Base-by-base conservation (phyloP, 2,888 invertebrate species). In the Acutogordius australiensis region DNA sequence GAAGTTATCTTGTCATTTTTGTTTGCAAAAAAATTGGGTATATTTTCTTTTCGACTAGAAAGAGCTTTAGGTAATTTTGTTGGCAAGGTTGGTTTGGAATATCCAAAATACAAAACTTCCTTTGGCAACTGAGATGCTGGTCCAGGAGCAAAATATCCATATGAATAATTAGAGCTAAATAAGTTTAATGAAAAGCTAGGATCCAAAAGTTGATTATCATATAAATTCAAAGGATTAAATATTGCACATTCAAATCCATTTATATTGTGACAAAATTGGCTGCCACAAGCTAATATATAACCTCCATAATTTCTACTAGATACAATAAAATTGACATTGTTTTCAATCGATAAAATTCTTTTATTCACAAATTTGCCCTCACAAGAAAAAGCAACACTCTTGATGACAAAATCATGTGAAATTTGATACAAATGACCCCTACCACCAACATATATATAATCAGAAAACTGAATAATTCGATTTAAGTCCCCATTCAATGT, bases 71-170 rank as follows among this genome's bases (percentile, higher is more conserved):
- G 23, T 21, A 51, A 8, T 4, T n/a, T 51, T 4, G 8, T 51
- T n/a, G 8, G 51, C 4, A 4, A n/a, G 23, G 8, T 26, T 21
- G 8, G 18, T 21, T 51, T 21, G 8, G 51, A n/a, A 23, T 51
- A 51, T 8, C 51, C 51, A 51, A 51, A 13, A 51, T 51, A 51
- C n/a, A 51, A 23, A 4, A 51, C 51, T 23, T n/a, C 4, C 8
- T 8, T 21, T n/a, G 13, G 4, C 23, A n/a, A 4, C 13, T 8
- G 8, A 51, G 8, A 51, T 51, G 23, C 8, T 8, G 51, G 51
- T 4, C 51, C 51, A 21, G 51, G 51, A 23, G 51, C 51, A 51
- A 51, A 51, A 51, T 21, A 51, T n/a, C 18, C 51, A 51, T n/a
- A 51, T 8, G 51, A 51, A 23, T 26, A n/a, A 51, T 51, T 51